phyloP scores from a whole-genome alignment of 2,113 vertebrate genomes.

The Pseudolaguvia tuberculata region DNA sequence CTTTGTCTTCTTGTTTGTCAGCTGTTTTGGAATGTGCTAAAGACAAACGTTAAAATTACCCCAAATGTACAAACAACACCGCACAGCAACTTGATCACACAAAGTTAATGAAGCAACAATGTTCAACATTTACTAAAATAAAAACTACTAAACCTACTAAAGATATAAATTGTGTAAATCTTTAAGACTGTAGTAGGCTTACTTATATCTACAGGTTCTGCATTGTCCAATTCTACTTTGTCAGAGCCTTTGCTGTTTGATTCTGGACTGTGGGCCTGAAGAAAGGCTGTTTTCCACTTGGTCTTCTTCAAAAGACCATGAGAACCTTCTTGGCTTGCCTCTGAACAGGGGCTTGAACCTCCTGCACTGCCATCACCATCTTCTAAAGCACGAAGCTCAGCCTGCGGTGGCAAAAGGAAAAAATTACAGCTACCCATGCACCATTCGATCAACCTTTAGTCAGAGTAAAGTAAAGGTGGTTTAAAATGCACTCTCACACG shows the following conservation, averaged over 20 bases:
- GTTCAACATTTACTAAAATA: not conserved
- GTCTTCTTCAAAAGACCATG: conserved; percentile 71
- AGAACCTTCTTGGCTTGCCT: conserved; percentile 80
- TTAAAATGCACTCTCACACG: too few relatives aligned
- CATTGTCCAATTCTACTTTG: conserved; percentile 70
- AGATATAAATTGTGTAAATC: not conserved
- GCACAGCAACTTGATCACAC: too few relatives aligned
- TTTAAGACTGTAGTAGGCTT: too few relatives aligned
- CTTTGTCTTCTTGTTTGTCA: conserved; percentile 68
- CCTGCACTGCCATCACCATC: conserved; percentile 86
- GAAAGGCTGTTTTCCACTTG: conserved; percentile 89
- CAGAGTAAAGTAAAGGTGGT: too few relatives aligned
- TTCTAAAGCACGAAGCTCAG: conserved; percentile 91
- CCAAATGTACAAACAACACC: too few relatives aligned
- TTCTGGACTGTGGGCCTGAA: conserved; percentile 79
- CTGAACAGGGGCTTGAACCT: conserved; percentile 88
- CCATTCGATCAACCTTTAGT: not conserved
- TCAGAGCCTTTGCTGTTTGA: conserved; percentile 78
- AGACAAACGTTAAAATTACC: conserved; percentile 16
- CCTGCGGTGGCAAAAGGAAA: conserved; percentile 61
- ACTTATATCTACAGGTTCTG: conserved; percentile 73
- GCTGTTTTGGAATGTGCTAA: conserved; percentile 59
- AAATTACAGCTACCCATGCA: not conserved
- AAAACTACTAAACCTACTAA: too few relatives aligned
- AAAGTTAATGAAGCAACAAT: too few relatives aligned